Base-by-base conservation (phyloP, 1,140 invertebrate genomes). In the Pollicipes pollicipes region DNA sequence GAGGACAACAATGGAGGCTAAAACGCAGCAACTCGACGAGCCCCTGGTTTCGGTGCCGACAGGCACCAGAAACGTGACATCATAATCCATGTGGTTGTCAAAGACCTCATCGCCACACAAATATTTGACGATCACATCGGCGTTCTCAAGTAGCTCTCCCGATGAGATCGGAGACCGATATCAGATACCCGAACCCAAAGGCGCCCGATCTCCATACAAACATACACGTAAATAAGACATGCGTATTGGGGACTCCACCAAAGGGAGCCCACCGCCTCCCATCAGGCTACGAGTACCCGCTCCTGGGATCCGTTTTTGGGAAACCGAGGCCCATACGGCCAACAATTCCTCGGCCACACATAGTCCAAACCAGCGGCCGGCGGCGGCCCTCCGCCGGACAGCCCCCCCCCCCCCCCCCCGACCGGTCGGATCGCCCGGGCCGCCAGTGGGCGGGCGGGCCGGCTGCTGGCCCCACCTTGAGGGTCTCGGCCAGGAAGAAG, bases 401-500 rank as follows among this genome's bases (percentile, higher is more conserved):
- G 35, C 6, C 17, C 35, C 35, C 17, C 35, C 6, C 17, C 6
- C 3, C 24, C 26, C 6, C 24, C 27, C 4, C 6, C 63, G 63
- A 64, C 24, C 8, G 8, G 6, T 27, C 24, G 24, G 37, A 24
- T 24, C 24, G 24, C 37, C 24, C 24, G 37, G 24, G 10, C 10
- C 37, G 37, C 10, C 37, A 45, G 10, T 45, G 10, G 10, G 24
- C 37, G 24, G 37, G 10, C 10, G 24, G 24, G 10, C 37, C 37
- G 24, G 10, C 10, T 24, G 24, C 24, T 45, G 24, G 37, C 10
- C 37, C 78, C 81, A 93, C 91, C 87, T 99, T 99, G 27, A 99
- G 85, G 31, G 95, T 98, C 83, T 99, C 97, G 28, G 97, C 97
- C 70, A 99, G 84, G 82, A 98, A 97, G 84, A 95, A 99, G 81